Evolutionary conservation across 2,113 vertebrate species (phyloP).

Genomic region (Pheucticus melanocephalus): DNA sequence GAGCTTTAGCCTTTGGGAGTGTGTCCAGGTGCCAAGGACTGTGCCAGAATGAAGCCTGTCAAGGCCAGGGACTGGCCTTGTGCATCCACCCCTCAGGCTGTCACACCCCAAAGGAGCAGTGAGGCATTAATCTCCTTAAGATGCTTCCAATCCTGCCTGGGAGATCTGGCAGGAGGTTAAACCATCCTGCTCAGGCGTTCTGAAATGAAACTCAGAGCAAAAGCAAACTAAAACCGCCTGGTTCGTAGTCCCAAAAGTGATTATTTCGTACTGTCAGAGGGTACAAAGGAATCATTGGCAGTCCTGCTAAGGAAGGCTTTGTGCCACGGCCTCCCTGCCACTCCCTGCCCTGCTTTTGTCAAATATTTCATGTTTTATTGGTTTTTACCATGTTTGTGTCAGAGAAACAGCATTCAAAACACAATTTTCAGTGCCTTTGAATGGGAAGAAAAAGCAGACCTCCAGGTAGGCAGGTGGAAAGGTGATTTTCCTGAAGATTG

Average conservation of each 20-base stretch:
- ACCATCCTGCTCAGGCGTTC: not conserved
- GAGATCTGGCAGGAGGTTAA: not conserved
- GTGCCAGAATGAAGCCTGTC: not conserved
- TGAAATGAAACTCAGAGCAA: not conserved
- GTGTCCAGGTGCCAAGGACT: not conserved
- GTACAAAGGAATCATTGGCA: not conserved
- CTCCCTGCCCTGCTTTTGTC: not conserved
- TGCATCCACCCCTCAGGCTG: not conserved
- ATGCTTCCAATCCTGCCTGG: not conserved
- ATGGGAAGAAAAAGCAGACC: not conserved
- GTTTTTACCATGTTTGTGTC: not conserved
- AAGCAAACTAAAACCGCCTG: not conserved
- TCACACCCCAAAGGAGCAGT: not conserved
- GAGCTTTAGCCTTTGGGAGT: not conserved
- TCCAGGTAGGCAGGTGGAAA: not conserved
- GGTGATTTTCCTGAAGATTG: not conserved
- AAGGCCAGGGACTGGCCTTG: not conserved
- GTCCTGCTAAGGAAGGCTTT: not conserved
- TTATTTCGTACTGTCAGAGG: not conserved
- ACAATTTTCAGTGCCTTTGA: accelerated
- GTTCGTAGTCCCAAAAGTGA: not conserved
- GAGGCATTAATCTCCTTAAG: not conserved
- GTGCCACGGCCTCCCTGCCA: not conserved
- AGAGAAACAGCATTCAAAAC: not conserved
- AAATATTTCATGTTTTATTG: not conserved